Base-by-base conservation (phyloP, 2,888 invertebrate species). In the Venustoraphidia nigricollis region DNA sequence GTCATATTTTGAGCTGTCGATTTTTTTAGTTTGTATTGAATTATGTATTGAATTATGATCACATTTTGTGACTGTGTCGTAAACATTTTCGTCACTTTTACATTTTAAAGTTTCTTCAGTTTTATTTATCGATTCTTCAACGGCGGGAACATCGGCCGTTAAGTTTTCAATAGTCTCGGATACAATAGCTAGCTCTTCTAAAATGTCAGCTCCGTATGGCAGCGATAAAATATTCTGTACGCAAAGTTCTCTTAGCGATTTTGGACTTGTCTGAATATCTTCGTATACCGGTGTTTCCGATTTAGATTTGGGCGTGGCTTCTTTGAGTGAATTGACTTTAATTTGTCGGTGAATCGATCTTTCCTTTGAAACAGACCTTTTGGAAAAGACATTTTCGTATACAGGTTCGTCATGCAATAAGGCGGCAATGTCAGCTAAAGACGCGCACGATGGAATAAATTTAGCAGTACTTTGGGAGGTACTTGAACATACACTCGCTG, bases 191-290 rank as follows among this genome's bases (percentile, higher is more conserved):
- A 83, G 60, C 62, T 82, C 82, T 65, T 80, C 77, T 51, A 83
- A 64, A 53, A 86, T 73, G 58, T 77, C 77, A 17, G 71, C 67
- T 44, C 86, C 86, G 60, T 75, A 82, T 4, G 85, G 85, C 60
- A 83, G 70, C 8, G 76, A 70, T 13, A 79, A 68, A 9, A 87
- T 70, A 53, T 69, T 76, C 55, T 71, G 72, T 38, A 84, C 70
- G 61, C 83, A 83, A 36, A 83, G 63, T 55, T 81, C 76, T 56
- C 75, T 74, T 48, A 87, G 63, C 35, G 74, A 67, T 44, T 67
- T 66, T 0, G 79, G 75, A 51, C 65, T 56, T 52, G 35, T 42
- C 50, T 50, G 37, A 35, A 52, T 35, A 13, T 42, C 41, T n/a
- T 49, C 41, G 51, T 48, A 36, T 37, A 47, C 40, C 36, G 45